Percentiles rank a stretch among this genome's conserved stretches.
These are phyloP conservation scores for Protobothrops flavoviridis DNA, from an alignment of 2,113 vertebrate genomes.

Conservation along the genomic window DNA sequence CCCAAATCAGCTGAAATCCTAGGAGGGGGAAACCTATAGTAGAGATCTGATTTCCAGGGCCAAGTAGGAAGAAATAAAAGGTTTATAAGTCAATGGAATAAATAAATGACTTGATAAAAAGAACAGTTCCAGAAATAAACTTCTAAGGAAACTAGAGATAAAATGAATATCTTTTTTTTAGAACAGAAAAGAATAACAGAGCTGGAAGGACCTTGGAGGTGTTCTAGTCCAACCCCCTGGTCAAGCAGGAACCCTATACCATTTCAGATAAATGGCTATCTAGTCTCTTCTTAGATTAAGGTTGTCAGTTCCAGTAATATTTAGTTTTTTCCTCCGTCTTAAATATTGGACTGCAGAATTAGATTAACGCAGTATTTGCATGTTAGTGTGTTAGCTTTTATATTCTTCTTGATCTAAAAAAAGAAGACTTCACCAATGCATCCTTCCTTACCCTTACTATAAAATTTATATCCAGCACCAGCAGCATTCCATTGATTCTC, in stretches of 20 bases:
- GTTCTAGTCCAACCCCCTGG: background rate
- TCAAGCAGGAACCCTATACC: background rate
- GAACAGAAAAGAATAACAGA: background rate
- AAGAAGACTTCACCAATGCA: background rate
- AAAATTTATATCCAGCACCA: background rate
- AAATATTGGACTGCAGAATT: slow-evolving; percentile 48
- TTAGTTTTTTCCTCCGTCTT: slow-evolving; percentile 35
- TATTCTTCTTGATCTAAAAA: background rate
- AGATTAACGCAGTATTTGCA: slow-evolving; percentile 10
- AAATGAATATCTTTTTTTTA: background rate
- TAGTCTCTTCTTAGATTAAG: slow-evolving; percentile 15
- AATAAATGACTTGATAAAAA: slow-evolving; percentile 2
- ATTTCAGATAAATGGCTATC: background rate
- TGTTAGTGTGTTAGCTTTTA: background rate
- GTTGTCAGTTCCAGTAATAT: slow-evolving; percentile 23
- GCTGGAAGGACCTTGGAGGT: background rate
- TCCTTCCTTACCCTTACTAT: background rate
- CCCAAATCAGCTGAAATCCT: background rate
- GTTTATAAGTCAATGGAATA: slow-evolving; percentile 14
- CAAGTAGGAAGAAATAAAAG: slow-evolving; percentile 9
- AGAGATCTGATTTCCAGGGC: background rate
- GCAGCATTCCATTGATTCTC: background rate
- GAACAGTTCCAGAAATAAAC: slow-evolving; percentile 42
- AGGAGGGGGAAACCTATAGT: slow-evolving; percentile 39
- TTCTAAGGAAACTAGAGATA: slow-evolving; percentile 22